Base-by-base conservation (phyloP, 2,797 vertebrate genomes). In the Chromobotia macracanthus region DNA sequence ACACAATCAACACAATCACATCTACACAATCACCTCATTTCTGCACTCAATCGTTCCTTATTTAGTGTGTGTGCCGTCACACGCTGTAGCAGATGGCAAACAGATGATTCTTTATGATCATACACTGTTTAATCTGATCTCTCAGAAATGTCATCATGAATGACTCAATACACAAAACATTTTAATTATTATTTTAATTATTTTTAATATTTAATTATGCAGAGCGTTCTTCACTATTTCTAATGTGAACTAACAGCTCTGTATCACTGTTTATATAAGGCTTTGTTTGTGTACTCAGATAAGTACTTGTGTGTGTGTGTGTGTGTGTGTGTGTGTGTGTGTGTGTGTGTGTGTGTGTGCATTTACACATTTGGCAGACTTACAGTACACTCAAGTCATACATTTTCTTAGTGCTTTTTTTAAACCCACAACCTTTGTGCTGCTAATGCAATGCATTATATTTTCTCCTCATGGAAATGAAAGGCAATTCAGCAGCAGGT, bases 171-270 rank as follows among this genome's bases (percentile, higher is more conserved):
- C n/a, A n/a, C n/a, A n/a, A n/a, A n/a, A n/a, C n/a, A n/a, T n/a
- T n/a, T n/a, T n/a, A n/a, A n/a, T n/a, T n/a, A n/a, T n/a, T n/a
- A n/a, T n/a, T n/a, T n/a, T n/a, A n/a, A n/a, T n/a, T n/a, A n/a
- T n/a, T n/a, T n/a, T n/a, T n/a, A n/a, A n/a, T n/a, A n/a, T 81
- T 85, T 79, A 83, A 84, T 85, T 84, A 81, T 81, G 84, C 80
- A 82, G 60, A 65, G 46, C 50, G 76, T 81, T 76, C 64, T 72
- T 46, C 48, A 56, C 1, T 41, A 41, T 41, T 41, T 1, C 9
- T 41, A 8, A 41, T 31, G 9, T 8, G 6, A 9, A 41, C 9
- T 41, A 7, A 41, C 5, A 31, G 31, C 31, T 5, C 31, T 3
- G 31, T 5, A 31, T 31, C 31, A 31, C 31, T n/a, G n/a, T 31